phyloP scores from a whole-genome alignment of 2,888 invertebrate genomes.

The Sturmia bella region DNA sequence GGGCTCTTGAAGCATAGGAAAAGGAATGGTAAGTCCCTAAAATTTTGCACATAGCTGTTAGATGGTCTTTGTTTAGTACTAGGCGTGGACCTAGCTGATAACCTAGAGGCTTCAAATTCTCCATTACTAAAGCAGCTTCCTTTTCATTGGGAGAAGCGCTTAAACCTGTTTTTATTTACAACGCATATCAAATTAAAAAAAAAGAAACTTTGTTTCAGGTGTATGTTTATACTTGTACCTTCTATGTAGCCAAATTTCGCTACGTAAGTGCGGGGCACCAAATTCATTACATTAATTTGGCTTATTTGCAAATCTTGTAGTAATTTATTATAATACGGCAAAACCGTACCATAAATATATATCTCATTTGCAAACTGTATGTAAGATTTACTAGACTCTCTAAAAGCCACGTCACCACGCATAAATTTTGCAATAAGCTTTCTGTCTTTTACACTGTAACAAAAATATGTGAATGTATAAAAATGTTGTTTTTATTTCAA shows the following conservation, averaged over 20 bases:
- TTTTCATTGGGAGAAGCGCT: slow-evolving; percentile 62
- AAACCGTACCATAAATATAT: slow-evolving; percentile 76
- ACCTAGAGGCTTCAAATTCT: slow-evolving; percentile 77
- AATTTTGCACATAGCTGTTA: slow-evolving; percentile 75
- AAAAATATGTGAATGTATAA: too few species aligned
- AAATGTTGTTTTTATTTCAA: too few species aligned
- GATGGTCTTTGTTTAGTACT: slow-evolving; percentile 76
- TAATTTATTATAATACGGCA: slow-evolving; percentile 77
- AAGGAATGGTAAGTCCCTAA: slow-evolving; percentile 79
- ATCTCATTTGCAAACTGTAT: slow-evolving; percentile 80
- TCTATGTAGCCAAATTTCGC: slow-evolving; percentile 77
- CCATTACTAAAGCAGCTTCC: slow-evolving; percentile 79
- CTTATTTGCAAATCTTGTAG: slow-evolving; percentile 69
- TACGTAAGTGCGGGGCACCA: slow-evolving; percentile 75
- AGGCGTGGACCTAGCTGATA: slow-evolving; percentile 78
- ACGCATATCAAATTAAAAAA: not conserved
- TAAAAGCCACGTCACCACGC: slow-evolving; percentile 78
- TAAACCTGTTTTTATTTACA: slow-evolving; percentile 71
- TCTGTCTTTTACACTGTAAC: slow-evolving; percentile 71
- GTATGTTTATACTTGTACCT: slow-evolving; percentile 70
- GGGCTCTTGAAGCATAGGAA: slow-evolving; percentile 76
- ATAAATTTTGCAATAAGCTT: slow-evolving; percentile 79
- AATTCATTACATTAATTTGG: slow-evolving; percentile 68
- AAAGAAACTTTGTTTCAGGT: not conserved
- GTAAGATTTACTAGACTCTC: slow-evolving; percentile 77